Percentiles rank a stretch among this genome's conserved stretches.
Conservation (phyloP, 1,140 invertebrate genomes). For the Nasonia longicornis region DNA sequence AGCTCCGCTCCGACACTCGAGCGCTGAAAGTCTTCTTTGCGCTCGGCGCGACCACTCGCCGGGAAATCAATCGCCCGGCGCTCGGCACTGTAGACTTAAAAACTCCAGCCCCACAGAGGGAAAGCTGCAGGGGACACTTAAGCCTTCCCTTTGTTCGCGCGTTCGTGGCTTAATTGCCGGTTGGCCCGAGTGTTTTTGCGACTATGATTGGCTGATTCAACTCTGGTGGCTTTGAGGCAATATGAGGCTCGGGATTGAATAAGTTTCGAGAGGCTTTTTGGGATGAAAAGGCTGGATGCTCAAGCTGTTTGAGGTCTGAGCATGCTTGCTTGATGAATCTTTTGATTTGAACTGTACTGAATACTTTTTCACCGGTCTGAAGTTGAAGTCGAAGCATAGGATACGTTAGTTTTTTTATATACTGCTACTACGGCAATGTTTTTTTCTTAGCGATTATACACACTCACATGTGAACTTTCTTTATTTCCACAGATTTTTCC, state of each 20-base stretch:
- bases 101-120: background rate
- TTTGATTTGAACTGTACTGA: background rate
- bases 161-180: background rate
- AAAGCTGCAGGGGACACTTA: background rate
- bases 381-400: too few species aligned
- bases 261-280: background rate
- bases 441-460: too few species aligned
- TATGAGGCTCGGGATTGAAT: background rate
- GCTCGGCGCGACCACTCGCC: constrained; percentile 28
- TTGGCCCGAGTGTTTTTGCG: background rate
- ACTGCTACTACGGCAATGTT: too few species aligned
- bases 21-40: background rate
- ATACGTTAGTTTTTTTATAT: too few species aligned
- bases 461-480: background rate
- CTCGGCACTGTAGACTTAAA: constrained; percentile 1
- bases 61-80: constrained; percentile 51
- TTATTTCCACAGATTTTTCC: constrained; percentile 79
- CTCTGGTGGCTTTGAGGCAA: background rate
- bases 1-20: constrained; percentile 22
- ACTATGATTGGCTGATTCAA: background rate
- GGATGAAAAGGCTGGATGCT: background rate
- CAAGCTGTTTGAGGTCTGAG: too few species aligned
- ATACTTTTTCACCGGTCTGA: too few species aligned
- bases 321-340: background rate
- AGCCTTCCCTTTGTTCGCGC: background rate